These are phyloP conservation scores for Macrophya alboannulata DNA, from an alignment of 2,888 invertebrate species.

Conservation along the genomic window DNA sequence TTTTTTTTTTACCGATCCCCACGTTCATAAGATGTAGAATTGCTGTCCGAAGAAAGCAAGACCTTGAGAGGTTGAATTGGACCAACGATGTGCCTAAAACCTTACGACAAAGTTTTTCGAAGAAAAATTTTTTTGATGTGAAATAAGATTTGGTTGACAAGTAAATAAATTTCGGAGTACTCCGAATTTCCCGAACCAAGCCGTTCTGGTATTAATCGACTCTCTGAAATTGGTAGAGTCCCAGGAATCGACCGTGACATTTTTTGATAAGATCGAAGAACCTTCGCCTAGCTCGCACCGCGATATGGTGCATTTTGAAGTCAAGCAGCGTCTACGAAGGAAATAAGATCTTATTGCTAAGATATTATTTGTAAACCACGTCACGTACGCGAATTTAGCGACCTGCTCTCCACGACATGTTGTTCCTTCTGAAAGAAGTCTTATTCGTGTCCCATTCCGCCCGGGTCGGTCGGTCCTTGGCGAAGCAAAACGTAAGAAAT, in stretches of 20 bases:
- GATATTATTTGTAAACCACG: slow-evolving; percentile 14
- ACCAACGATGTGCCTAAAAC: too few species aligned
- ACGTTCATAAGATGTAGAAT: too few species aligned
- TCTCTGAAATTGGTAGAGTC: neutral
- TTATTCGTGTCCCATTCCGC: slow-evolving; percentile 27
- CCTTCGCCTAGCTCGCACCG: neutral
- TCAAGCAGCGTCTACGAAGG: slow-evolving; percentile 7
- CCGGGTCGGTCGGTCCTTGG: neutral
- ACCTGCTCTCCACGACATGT: slow-evolving; percentile 17
- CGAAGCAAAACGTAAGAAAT: neutral
- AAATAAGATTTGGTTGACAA: too few species aligned
- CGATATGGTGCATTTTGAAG: slow-evolving; percentile 20
- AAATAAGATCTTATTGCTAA: slow-evolving; percentile 40
- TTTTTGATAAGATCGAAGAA: slow-evolving; percentile 16
- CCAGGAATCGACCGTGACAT: neutral
- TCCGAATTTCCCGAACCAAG: too few species aligned
- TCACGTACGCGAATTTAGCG: slow-evolving; percentile 50
- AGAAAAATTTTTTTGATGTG: too few species aligned
- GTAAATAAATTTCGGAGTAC: too few species aligned
- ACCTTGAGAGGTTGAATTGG: too few species aligned
- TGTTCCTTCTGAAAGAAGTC: slow-evolving; percentile 17
- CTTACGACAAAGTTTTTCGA: too few species aligned
- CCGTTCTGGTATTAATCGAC: too few species aligned
- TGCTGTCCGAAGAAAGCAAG: too few species aligned
- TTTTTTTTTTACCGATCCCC: too few species aligned